Base-by-base conservation (phyloP, 2,113 vertebrate species). In the Grantiella picta region DNA sequence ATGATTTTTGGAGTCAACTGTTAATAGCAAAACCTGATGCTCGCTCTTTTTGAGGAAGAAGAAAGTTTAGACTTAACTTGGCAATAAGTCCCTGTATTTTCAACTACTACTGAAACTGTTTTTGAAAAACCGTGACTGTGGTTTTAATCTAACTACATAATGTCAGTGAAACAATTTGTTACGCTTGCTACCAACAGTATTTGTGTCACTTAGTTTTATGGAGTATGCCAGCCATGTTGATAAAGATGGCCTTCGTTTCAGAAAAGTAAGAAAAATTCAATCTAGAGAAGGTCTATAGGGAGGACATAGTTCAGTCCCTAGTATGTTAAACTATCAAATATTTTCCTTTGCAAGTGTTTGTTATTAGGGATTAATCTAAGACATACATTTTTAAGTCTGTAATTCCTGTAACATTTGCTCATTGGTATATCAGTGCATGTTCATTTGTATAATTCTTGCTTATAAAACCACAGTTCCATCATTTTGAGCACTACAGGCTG, bases 1-100 rank as follows among this genome's bases (percentile, higher is more conserved):
- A 2, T 19, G 25, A 12, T 10, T 60, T 84, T 70, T 75, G 0
- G 4, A 36, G 19, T 44, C 25, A 75, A 0, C 36, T 5, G 0
- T 49, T 35, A 45, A 18, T 5, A 76, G n/a, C 38, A 69, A 59
- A 49, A 20, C 44, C 59, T 63, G 24, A 36, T 36, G 31, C 35
- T 78, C 0, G 0, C 42, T 71, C 15, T 16, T 68, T 56, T 35
- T 69, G 68, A 70, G 47, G 45, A 77, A 81, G 52, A 36, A 53
- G 27, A 36, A 33, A 63, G 35, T 82, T 85, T 23, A 61, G 50
- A 29, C 10, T 9, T 47, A 56, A 49, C 36, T 81, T 63, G 45
- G 42, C 72, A 89, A 2, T 29, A 57, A 73, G 3, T 22, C 33
- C 79, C 49, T 71, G 0, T 49, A 7, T 83, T 69, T 59, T 72